phyloP scores from a whole-genome alignment of 2,797 vertebrate genomes.

The Margarornis squamiger region DNA sequence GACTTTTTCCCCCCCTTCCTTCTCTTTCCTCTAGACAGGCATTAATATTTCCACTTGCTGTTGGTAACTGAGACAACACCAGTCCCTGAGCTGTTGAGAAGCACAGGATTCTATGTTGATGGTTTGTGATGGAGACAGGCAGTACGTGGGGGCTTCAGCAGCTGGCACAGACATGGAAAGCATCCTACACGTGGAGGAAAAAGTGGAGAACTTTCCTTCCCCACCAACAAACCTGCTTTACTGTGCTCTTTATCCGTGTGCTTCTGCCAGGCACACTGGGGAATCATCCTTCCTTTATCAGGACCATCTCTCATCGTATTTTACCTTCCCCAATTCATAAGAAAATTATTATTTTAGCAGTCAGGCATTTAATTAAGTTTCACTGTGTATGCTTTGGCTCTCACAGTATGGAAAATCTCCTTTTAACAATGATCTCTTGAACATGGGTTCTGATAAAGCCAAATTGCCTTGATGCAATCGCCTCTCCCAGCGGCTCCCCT shows the following conservation, averaged over 20 bases:
- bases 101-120: fast-evolving
- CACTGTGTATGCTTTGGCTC: slow-evolving; percentile 60
- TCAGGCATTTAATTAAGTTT: slow-evolving; percentile 47
- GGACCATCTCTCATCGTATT: background rate
- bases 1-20: fast-evolving
- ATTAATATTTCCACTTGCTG: background rate
- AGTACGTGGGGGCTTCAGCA: background rate
- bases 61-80: fast-evolving
- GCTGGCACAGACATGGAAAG: background rate
- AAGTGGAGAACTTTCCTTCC: background rate
- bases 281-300: background rate
- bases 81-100: background rate
- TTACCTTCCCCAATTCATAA: background rate
- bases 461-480: background rate
- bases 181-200: background rate
- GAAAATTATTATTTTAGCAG: slow-evolving; percentile 61
- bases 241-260: fast-evolving
- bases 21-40: background rate
- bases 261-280: background rate
- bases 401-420: slow-evolving; percentile 33
- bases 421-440: background rate
- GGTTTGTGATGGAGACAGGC: background rate
- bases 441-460: background rate
- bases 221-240: background rate
- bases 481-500: background rate